These are phyloP conservation scores for Morpho helenor DNA, from an alignment of 2,888 invertebrate genomes.

Conservation along the genomic window DNA sequence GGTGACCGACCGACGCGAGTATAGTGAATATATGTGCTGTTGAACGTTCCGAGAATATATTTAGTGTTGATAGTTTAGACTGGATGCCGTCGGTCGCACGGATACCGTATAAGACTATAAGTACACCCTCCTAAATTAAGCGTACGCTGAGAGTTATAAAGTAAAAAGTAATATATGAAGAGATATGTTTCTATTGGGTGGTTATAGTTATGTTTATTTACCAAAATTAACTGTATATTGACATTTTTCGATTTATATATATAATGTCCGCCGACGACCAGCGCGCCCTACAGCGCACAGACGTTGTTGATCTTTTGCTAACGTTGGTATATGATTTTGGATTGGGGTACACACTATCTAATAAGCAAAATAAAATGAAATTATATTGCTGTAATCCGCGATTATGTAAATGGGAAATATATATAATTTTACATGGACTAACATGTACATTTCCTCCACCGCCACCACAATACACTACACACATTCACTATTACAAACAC, in stretches of 20 bases:
- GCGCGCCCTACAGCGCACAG: slow-evolving; percentile 29
- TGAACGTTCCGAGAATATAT: slow-evolving; percentile 76
- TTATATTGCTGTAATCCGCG: too few relatives aligned
- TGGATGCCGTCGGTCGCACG: slow-evolving; percentile 71
- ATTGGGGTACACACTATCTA: neutral
- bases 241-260: slow-evolving; percentile 49
- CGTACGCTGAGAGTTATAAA: slow-evolving; percentile 69
- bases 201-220: slow-evolving; percentile 72
- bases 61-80: slow-evolving; percentile 69
- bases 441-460: too few relatives aligned
- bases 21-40: slow-evolving; percentile 79
- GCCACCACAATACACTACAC: too few relatives aligned
- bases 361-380: too few relatives aligned
- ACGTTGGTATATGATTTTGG: slow-evolving; percentile 1
- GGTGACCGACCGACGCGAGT: slow-evolving; percentile 69
- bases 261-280: slow-evolving; percentile 37
- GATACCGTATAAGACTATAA: slow-evolving; percentile 62
- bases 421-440: too few relatives aligned
- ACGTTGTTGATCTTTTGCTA: slow-evolving; percentile 34
- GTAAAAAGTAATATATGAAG: slow-evolving; percentile 71
- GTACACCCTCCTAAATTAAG: slow-evolving; percentile 66
- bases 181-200: slow-evolving; percentile 73
- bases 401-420: too few relatives aligned
- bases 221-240: slow-evolving; percentile 66
- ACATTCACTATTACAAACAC: too few relatives aligned